Evolutionary conservation across 2,888 invertebrate genomes (phyloP), one percentile per base, ranked within the genome.

Genomic region (Cacoxenus indagator): DNA sequence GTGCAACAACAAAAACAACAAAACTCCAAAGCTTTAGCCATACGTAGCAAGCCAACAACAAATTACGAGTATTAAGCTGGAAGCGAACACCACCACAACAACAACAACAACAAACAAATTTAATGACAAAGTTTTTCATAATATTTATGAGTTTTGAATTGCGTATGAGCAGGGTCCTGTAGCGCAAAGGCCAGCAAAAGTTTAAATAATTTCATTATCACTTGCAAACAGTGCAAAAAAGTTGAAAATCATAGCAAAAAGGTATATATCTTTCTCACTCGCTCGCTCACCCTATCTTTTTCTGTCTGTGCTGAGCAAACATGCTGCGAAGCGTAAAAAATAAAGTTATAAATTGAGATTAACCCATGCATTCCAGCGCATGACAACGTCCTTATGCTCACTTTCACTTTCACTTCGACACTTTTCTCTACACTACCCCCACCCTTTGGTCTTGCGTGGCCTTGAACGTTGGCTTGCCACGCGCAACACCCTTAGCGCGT

Each of bases 151-250:
- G 76, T 77, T 81, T 73, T 70, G 51, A 29, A 22, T 37, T 65
- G 37, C 61, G 62, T 19, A 51, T 67, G 65, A 62, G 68, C 57
- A 22, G 55, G 66, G 70, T 75, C 70, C 75, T 68, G 27, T 70
- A 73, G 74, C 59, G 69, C 37, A 51, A 70, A 70, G 70, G 59
- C 67, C 61, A 67, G 43, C 65, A 79, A 78, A 81, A 78, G 77
- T 75, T 82, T 68, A 78, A 82, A 82, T 83, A 82, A 84, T 82
- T 82, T 82, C 82, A 84, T 84, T 82, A 82, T 83, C 82, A 83
- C 84, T 74, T 74, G 67, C 77, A 71, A 74, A 73, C 79, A 83
- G 77, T 62, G 59, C 54, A 68, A 29, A 45, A 43, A 65, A 65
- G 69, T 64, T 68, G 31, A 64, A 67, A 71, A 69, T 4, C 46